Evolutionary conservation across 2,797 vertebrate species (phyloP).

Genomic region (Coendou prehensilis): DNA sequence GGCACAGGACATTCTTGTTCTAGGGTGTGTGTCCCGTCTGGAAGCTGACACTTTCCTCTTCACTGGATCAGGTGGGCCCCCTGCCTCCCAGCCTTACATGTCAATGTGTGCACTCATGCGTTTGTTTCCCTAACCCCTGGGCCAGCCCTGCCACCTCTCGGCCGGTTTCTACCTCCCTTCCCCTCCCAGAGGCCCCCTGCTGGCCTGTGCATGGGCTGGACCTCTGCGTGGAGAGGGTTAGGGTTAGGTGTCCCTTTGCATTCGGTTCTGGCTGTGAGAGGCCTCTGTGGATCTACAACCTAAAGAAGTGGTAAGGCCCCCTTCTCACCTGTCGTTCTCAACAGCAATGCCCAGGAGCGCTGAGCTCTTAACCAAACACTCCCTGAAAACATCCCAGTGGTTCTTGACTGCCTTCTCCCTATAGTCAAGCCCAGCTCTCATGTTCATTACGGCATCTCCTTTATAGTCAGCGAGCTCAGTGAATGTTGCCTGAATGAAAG

Average conservation of each 20-base stretch:
- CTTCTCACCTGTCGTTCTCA: neutral
- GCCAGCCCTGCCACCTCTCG: neutral
- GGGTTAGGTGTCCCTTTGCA: neutral
- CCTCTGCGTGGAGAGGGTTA: neutral
- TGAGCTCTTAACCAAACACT: neutral
- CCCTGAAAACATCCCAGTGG: neutral
- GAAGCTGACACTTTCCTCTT: neutral
- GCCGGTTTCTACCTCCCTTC: neutral
- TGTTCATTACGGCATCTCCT: neutral
- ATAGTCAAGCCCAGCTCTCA: neutral
- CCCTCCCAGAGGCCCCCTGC: neutral
- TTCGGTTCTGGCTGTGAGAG: neutral
- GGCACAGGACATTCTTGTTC: neutral
- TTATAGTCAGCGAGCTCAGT: neutral
- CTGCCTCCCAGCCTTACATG: neutral
- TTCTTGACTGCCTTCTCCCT: neutral
- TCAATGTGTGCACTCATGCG: neutral
- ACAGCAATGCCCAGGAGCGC: neutral
- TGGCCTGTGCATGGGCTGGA: neutral
- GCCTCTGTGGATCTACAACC: neutral
- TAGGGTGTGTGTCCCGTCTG: neutral
- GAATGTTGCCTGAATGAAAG: neutral
- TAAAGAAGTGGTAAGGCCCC: neutral
- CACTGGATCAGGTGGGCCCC: too few relatives aligned
- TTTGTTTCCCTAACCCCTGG: neutral